Conservation (phyloP, 2,888 invertebrate species). For the Cerastis leucographa region DNA sequence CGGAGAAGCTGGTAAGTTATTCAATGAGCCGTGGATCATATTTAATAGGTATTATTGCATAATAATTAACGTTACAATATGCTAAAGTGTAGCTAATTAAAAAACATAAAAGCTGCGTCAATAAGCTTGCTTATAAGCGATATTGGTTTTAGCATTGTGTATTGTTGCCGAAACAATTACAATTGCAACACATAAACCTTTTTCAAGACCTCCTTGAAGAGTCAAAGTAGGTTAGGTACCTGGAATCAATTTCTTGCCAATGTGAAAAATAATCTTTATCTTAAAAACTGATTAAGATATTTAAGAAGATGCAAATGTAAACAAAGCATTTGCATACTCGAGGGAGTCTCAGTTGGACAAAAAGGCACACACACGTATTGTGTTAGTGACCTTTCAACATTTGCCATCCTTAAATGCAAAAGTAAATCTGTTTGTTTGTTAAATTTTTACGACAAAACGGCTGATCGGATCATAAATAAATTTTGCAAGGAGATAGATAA, state of each 20-base stretch:
- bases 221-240: neutral
- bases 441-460: too few relatives aligned
- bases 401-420: neutral
- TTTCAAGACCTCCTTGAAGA: neutral
- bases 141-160: neutral
- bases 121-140: too few relatives aligned
- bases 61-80: slow-evolving; percentile 22
- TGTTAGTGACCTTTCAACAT: neutral
- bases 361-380: neutral
- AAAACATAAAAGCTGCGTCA: neutral
- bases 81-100: neutral
- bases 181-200: neutral
- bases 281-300: neutral
- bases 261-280: neutral
- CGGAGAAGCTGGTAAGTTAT: slow-evolving; percentile 22
- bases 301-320: slow-evolving; percentile 13
- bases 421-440: too few relatives aligned
- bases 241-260: neutral
- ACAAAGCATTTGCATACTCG: slow-evolving; percentile 13
- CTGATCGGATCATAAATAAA: too few relatives aligned
- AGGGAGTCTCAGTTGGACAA: neutral
- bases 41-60: slow-evolving; percentile 26
- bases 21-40: slow-evolving; percentile 50
- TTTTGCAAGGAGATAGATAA: too few relatives aligned
- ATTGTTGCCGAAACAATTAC: neutral